These are phyloP conservation scores for Chymomyza fuscimana DNA, from an alignment of 2,888 invertebrate genomes.

Conservation along the genomic window DNA sequence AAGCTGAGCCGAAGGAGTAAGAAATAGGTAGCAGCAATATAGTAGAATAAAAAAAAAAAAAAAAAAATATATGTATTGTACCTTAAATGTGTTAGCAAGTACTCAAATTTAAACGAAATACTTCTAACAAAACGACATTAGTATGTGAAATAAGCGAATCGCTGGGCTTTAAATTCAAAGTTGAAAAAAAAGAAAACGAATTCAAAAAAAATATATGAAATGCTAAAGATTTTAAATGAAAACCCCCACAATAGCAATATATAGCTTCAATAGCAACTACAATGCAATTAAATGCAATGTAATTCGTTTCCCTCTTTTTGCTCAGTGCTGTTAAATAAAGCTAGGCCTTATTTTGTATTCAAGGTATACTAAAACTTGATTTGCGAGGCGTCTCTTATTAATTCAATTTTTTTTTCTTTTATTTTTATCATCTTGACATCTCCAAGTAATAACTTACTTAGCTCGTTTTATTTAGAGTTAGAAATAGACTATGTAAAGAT, in stretches of 20 bases:
- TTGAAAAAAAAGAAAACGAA: slow-evolving; percentile 43
- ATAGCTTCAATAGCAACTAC: slow-evolving; percentile 49
- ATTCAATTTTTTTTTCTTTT: neutral
- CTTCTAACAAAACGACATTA: slow-evolving; percentile 55
- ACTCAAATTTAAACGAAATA: slow-evolving; percentile 61
- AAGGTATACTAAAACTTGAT: neutral
- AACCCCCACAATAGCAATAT: slow-evolving; percentile 28
- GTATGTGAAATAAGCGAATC: slow-evolving; percentile 59
- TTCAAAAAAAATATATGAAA: slow-evolving; percentile 19
- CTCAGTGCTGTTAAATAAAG: slow-evolving; percentile 67
- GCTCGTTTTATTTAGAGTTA: slow-evolving; percentile 48
- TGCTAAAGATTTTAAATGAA: slow-evolving; percentile 55
- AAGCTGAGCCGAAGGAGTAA: slow-evolving; percentile 64
- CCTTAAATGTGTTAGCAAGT: slow-evolving; percentile 70
- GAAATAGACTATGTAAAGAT: slow-evolving; percentile 62
- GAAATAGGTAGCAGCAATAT: slow-evolving; percentile 68
- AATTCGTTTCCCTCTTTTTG: slow-evolving; percentile 46
- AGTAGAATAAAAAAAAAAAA: slow-evolving; percentile 63
- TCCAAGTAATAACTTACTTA: neutral
- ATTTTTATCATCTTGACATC: neutral
- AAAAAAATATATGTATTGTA: slow-evolving; percentile 60
- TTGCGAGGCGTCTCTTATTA: neutral
- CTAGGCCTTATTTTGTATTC: slow-evolving; percentile 23
- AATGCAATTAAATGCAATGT: slow-evolving; percentile 33
- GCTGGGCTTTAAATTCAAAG: slow-evolving; percentile 62